phyloP scores from a whole-genome alignment of 2,888 invertebrate genomes.

The Ferdinandea cuprea region DNA sequence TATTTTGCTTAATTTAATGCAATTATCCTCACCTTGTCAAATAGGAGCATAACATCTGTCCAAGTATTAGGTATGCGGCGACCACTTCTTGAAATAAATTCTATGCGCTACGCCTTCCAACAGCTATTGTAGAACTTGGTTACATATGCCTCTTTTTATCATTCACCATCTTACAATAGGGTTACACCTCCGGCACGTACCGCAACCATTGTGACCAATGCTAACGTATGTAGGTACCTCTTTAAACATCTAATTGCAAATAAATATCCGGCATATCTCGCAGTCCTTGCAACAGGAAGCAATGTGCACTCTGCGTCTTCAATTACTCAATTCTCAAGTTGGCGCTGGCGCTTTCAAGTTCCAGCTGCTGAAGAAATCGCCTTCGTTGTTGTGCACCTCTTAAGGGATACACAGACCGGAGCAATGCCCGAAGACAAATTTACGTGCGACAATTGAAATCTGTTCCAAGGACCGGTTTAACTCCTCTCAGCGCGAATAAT shows the following conservation, averaged over 20 bases:
- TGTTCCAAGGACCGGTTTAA: slow-evolving; percentile 57
- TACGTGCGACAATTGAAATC: slow-evolving; percentile 65
- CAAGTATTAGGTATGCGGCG: slow-evolving; percentile 9
- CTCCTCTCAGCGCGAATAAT: slow-evolving; percentile 58
- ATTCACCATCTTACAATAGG: slow-evolving; percentile 21
- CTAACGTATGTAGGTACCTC: slow-evolving; percentile 38
- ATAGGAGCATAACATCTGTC: neutral
- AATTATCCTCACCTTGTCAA: neutral
- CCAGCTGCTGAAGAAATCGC: slow-evolving; percentile 64
- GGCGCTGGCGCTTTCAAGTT: slow-evolving; percentile 51
- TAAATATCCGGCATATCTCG: slow-evolving; percentile 72
- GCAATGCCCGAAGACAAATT: slow-evolving; percentile 71
- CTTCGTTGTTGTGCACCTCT: slow-evolving; percentile 24
- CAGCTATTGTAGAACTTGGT: neutral
- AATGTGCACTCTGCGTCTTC: slow-evolving; percentile 74
- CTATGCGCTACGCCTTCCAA: slow-evolving; percentile 35
- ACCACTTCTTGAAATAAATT: slow-evolving; percentile 20
- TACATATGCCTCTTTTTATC: slow-evolving; percentile 6
- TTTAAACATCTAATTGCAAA: slow-evolving; percentile 74
- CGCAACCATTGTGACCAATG: slow-evolving; percentile 36
- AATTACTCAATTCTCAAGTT: slow-evolving; percentile 44
- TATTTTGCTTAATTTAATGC: neutral
- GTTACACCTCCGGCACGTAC: slow-evolving; percentile 64
- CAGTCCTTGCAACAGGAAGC: slow-evolving; percentile 80
- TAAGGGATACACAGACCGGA: slow-evolving; percentile 32